Conservation (phyloP, 2,797 vertebrate species). For the Trachops cirrhosus region DNA sequence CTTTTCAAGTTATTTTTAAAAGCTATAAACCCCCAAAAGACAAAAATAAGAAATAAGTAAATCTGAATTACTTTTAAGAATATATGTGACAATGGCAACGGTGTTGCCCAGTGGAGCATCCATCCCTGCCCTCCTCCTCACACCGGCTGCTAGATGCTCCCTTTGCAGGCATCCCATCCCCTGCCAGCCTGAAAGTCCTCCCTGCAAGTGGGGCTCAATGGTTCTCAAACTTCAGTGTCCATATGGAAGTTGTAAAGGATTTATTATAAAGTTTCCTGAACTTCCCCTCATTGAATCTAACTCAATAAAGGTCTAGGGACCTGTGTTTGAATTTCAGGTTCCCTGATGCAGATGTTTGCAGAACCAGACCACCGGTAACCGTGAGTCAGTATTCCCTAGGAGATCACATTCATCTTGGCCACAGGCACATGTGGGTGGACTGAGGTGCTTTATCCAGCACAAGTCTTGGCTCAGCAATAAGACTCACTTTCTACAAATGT, state of each 20-base stretch:
- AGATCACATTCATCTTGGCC: background rate
- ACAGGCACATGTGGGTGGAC: background rate
- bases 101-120: background rate
- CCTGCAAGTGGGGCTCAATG: background rate
- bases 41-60: background rate
- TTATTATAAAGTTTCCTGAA: background rate
- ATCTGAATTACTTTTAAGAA: background rate
- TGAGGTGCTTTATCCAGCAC: background rate
- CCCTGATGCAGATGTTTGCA: no score
- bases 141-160: background rate
- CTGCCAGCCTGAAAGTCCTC: background rate
- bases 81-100: background rate
- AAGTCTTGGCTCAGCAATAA: background rate
- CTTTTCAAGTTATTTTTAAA: background rate
- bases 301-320: background rate
- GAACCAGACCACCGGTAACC: background rate
- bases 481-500: background rate
- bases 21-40: background rate
- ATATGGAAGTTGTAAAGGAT: background rate
- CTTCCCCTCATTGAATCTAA: background rate
- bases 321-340: background rate
- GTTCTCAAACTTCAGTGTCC: background rate
- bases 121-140: background rate
- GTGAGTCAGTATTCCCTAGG: background rate
- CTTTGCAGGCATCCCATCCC: background rate